phyloP scores from a whole-genome alignment of 2,113 vertebrate genomes.

The Petromus typicus region DNA sequence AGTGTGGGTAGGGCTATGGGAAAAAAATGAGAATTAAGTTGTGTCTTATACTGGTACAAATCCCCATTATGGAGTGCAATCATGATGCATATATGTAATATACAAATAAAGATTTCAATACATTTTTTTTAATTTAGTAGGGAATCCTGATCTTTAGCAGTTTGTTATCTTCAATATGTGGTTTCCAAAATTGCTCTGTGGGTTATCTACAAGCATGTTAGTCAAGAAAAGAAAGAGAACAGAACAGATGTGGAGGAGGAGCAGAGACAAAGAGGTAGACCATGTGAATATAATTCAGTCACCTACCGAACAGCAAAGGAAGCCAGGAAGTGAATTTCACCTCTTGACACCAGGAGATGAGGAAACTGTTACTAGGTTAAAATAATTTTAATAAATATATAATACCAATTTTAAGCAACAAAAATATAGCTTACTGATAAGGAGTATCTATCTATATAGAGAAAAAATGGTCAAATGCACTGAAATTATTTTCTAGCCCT shows the following conservation, averaged over 20 bases:
- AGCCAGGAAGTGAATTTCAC: background rate
- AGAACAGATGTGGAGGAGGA: fast-evolving
- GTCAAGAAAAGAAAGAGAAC: background rate
- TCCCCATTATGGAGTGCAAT: too few species aligned
- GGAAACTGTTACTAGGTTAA: background rate
- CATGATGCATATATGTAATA: too few species aligned
- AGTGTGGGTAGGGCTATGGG: too few species aligned
- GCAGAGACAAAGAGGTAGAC: background rate
- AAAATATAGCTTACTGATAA: background rate
- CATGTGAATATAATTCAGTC: too few species aligned
- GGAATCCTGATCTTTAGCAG: background rate
- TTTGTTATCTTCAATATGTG: background rate
- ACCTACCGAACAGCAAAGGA: background rate
- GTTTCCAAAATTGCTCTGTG: background rate
- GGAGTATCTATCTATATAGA: background rate
- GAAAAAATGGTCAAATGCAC: background rate
- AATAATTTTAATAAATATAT: background rate
- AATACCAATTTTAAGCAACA: background rate
- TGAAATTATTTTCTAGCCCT: background rate
- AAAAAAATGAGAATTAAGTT: too few species aligned
- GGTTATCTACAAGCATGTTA: background rate
- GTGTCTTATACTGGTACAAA: too few species aligned
- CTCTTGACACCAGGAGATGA: background rate
- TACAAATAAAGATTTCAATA: too few species aligned
- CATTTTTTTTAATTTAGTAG: too few species aligned